Evolutionary conservation across 1,140 invertebrate genomes (phyloP), one percentile per base, ranked within the genome.

Genomic region (Halotydeus destructor): DNA sequence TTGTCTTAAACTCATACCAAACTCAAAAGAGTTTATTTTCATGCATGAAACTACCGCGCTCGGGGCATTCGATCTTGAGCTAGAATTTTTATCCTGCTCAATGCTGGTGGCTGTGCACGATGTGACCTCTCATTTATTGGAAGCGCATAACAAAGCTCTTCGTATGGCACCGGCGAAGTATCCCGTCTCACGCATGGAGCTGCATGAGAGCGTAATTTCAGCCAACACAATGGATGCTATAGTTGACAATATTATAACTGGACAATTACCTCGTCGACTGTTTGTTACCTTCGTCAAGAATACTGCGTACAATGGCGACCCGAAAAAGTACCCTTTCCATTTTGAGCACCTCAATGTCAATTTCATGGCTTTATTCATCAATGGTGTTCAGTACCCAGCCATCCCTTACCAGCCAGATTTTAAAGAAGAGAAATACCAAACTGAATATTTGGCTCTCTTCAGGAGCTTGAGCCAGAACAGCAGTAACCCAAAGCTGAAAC

Each of bases 201-300:
- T 52, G 28, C 50, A 49, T 36, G 24, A 38, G 9, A 45, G 43
- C 27, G 42, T 36, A 12, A 38, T 54, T n/a, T 22, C 39, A 18
- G 21, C 9, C n/a, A 49, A 47, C 5, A 44, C 42, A 16, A 6
- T 48, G 11, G 32, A 42, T 38, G 21, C 35, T 24, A 48, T 6
- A 28, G 47, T 51, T 34, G 47, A 50, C 37, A 47, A 47, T 21
- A 32, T 54, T 5, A 38, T 23, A 1, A 38, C 12, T 16, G 49
- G 50, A 0, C 38, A 41, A 21, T 11, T 52, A 23, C 52, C 50
- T 24, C 25, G 42, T 25, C 6, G 42, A 6, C 3, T 25, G 12
- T 41, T 48, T 8, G 33, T 52, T 11, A 38, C 16, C 0, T n/a
- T 51, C 0, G 37, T 53, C 9, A 2, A 5, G 16, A 42, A 40